Percentiles rank a stretch among this genome's conserved stretches.
phyloP scores from a whole-genome alignment of 2,888 invertebrate species.

The Ochropacha duplaris region DNA sequence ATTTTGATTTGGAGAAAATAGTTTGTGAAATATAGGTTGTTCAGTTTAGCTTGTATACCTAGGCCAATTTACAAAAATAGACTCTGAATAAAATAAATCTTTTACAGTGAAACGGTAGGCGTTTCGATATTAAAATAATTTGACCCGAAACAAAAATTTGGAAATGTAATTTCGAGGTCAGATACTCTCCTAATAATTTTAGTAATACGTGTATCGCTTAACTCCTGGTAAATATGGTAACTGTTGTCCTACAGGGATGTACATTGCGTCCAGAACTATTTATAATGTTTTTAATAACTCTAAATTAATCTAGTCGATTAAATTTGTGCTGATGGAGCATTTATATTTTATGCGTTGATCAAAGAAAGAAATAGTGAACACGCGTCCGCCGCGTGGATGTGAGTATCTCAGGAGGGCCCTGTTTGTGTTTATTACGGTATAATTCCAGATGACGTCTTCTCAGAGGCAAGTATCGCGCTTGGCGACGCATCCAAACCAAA shows the following conservation, averaged over 20 bases:
- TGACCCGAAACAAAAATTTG: neutral
- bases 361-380: neutral
- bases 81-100: neutral
- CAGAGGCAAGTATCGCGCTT: slow-evolving; percentile 14
- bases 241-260: too few species aligned
- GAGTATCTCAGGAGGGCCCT: slow-evolving; percentile 21
- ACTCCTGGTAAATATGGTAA: too few species aligned
- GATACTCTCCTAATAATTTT: neutral
- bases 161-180: neutral
- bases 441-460: slow-evolving; percentile 63
- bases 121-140: neutral
- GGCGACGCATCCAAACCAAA: slow-evolving; percentile 58
- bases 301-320: neutral
- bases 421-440: slow-evolving; percentile 58
- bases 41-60: neutral
- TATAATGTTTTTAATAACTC: too few species aligned
- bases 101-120: neutral
- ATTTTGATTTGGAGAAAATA: neutral
- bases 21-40: neutral
- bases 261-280: neutral
- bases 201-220: too few species aligned
- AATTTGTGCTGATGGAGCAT: neutral
- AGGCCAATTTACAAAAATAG: neutral
- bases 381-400: neutral
- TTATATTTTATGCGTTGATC: neutral